Conservation (phyloP, 1,140 invertebrate species). For the Papilio polyxenes region DNA sequence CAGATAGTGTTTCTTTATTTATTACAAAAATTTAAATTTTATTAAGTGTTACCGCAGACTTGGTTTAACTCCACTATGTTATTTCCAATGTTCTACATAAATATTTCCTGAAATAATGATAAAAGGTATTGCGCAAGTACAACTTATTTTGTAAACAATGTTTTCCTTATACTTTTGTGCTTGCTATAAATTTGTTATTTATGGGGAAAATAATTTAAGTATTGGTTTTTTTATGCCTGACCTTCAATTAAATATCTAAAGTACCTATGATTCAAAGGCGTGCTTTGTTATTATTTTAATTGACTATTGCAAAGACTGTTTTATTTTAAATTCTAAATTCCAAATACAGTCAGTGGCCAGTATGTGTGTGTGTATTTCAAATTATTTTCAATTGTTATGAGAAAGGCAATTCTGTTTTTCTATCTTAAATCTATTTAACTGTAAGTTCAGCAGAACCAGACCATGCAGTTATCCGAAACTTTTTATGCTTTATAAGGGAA, state of each 20-base stretch:
- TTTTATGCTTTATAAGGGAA: too few species aligned
- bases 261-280: neutral
- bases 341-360: too few species aligned
- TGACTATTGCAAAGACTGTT: neutral
- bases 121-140: constrained; percentile 20
- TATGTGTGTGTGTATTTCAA: too few species aligned
- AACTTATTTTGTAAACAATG: constrained; percentile 31
- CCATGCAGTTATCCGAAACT: too few species aligned
- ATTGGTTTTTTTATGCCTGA: neutral
- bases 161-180: constrained; percentile 32
- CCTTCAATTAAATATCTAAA: neutral
- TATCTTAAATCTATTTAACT: too few species aligned
- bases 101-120: constrained; percentile 15
- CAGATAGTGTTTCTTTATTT: neutral
- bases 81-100: neutral
- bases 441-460: too few species aligned
- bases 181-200: constrained; percentile 22
- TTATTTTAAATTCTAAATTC: too few species aligned
- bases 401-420: too few species aligned
- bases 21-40: neutral
- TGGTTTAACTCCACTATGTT: neutral
- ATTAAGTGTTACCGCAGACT: neutral
- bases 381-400: too few species aligned
- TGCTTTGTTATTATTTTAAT: neutral
- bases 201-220: constrained; percentile 23